Evolutionary conservation across 1,140 invertebrate genomes (phyloP).

Genomic region (Eriosoma lanigerum): DNA sequence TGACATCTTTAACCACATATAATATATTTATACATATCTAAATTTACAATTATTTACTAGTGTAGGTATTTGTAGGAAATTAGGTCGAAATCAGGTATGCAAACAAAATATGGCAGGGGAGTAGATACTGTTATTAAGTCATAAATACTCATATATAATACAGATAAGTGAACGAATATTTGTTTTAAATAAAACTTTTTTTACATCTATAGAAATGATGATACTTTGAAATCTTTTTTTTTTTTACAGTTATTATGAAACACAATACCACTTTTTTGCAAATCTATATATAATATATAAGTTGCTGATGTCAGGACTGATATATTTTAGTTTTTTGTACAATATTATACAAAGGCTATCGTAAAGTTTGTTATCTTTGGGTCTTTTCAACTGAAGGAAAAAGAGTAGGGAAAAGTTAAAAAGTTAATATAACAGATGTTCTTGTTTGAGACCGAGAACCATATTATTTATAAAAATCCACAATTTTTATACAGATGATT

Average conservation of each 20-base stretch:
- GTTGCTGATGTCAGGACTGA: slow-evolving; percentile 41
- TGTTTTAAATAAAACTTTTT: slow-evolving; percentile 19
- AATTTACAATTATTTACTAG: no score
- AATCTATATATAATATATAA: neutral
- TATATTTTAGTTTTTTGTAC: slow-evolving; percentile 47
- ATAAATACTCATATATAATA: no score
- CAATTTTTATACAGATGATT: slow-evolving; percentile 44
- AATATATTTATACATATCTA: no score
- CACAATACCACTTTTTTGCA: neutral
- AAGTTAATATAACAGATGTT: slow-evolving; percentile 51
- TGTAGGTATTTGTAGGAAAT: neutral
- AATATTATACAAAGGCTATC: slow-evolving; percentile 33
- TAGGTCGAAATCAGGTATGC: neutral
- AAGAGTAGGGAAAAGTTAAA: slow-evolving; percentile 40
- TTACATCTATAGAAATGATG: neutral
- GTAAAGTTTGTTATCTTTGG: slow-evolving; percentile 44
- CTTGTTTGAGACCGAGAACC: neutral
- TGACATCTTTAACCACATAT: no score
- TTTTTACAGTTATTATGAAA: slow-evolving; percentile 25
- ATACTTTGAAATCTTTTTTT: slow-evolving; percentile 26
- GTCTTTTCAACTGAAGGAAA: neutral
- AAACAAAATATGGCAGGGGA: neutral
- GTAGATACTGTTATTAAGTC: neutral
- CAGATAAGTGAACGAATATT: neutral
- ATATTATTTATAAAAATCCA: slow-evolving; percentile 46